Percentiles rank a stretch among this genome's conserved stretches.
phyloP scores from a whole-genome alignment of 1,140 invertebrate species.

The Paramacrobiotus metropolitanus region DNA sequence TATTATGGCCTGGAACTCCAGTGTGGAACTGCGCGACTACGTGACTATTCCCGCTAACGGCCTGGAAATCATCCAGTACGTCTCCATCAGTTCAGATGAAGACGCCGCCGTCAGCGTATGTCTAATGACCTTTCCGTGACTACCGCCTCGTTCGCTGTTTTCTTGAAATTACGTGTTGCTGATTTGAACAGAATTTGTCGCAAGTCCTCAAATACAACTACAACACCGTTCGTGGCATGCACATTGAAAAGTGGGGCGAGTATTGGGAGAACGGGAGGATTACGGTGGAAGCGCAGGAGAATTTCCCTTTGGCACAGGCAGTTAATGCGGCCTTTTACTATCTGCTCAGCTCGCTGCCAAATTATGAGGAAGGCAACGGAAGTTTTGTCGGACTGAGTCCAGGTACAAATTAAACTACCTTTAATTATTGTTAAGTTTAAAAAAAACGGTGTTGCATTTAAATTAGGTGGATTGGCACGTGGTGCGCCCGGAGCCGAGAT shows the following conservation, averaged over 20 bases:
- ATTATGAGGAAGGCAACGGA: slow-evolving; percentile 12
- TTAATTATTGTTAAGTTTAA: too few relatives aligned
- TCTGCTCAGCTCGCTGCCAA: slow-evolving; percentile 22
- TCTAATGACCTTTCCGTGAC: background rate
- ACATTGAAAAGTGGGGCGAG: background rate
- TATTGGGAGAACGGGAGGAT: slow-evolving; percentile 18
- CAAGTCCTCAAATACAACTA: background rate
- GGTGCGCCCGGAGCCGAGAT: background rate
- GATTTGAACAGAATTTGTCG: background rate
- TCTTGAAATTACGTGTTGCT: background rate
- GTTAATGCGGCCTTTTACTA: slow-evolving; percentile 23
- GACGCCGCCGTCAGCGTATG: background rate
- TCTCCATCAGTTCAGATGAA: background rate
- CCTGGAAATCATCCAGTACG: background rate
- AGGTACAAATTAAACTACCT: too few relatives aligned
- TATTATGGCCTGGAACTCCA: background rate
- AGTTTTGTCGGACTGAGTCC: slow-evolving; percentile 18
- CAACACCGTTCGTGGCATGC: background rate
- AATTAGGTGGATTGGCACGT: slow-evolving; percentile 4
- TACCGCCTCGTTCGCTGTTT: background rate
- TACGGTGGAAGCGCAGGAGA: slow-evolving; percentile 13
- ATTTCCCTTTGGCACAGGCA: slow-evolving; percentile 17
- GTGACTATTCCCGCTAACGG: background rate
- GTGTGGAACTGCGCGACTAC: background rate
- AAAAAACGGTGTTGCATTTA: too few relatives aligned